Evolutionary conservation across 2,113 vertebrate genomes (phyloP).

Genomic region (Thunnus thynnus): DNA sequence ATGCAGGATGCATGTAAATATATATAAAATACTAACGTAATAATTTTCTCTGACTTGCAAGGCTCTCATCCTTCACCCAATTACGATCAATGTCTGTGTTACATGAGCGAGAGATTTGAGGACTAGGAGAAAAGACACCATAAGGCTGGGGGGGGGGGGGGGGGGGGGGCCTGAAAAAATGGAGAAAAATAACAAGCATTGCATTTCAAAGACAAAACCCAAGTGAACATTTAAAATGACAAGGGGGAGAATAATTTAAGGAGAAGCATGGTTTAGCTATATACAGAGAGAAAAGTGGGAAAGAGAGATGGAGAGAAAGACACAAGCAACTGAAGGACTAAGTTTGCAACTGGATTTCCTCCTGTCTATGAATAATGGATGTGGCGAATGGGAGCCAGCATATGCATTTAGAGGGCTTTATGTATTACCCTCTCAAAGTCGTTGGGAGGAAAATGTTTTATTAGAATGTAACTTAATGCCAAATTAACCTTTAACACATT

Average conservation of each 20-base stretch:
- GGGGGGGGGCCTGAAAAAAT: background rate
- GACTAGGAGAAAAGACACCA: background rate
- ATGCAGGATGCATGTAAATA: background rate
- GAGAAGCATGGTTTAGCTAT: slow-evolving; percentile 19
- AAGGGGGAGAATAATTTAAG: background rate
- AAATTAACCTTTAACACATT: slow-evolving; percentile 74
- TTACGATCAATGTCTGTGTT: slow-evolving; percentile 10
- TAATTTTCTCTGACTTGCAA: slow-evolving; percentile 4
- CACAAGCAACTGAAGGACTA: slow-evolving; percentile 43
- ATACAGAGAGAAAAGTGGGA: slow-evolving; percentile 10
- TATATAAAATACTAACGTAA: slow-evolving; percentile 1
- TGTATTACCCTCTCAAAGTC: slow-evolving; percentile 72
- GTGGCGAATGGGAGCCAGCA: slow-evolving; percentile 61
- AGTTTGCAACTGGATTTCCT: slow-evolving; percentile 62
- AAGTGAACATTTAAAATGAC: slow-evolving; percentile 38
- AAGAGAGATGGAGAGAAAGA: slow-evolving; percentile 11
- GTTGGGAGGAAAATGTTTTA: slow-evolving; percentile 53
- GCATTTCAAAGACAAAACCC: slow-evolving; percentile 50
- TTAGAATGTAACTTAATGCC: slow-evolving; percentile 60
- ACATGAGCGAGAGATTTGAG: background rate
- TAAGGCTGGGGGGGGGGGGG: background rate
- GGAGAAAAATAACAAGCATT: background rate
- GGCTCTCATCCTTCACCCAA: background rate
- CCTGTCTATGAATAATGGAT: slow-evolving; percentile 78
- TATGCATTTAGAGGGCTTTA: slow-evolving; percentile 78